A percentile compares a stretch with the other conserved stretches of the same genome.
phyloP scores from a whole-genome alignment of 2,113 vertebrate species.

The Oryzias melastigma region DNA sequence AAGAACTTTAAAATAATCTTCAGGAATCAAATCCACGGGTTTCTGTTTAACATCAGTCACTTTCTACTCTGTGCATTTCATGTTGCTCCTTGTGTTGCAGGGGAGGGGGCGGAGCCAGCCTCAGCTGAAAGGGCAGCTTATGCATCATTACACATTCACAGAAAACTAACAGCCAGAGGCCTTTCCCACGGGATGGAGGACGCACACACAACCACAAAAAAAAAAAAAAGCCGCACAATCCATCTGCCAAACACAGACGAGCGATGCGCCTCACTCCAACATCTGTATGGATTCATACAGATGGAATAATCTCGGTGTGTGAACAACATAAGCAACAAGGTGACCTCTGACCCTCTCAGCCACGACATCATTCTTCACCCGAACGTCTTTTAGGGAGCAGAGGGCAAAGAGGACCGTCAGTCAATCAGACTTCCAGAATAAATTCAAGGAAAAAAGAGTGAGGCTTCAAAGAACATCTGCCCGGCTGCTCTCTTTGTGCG shows the following conservation, averaged over 20 bases:
- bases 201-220: constrained; percentile 3
- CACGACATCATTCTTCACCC: constrained; percentile 12
- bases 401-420: constrained; percentile 6
- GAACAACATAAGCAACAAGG: constrained; percentile 18
- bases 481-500: constrained; percentile 38
- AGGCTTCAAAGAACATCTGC: constrained; percentile 45
- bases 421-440: background rate
- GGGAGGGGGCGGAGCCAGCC: constrained; percentile 8
- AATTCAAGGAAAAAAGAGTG: too few relatives aligned
- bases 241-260: constrained; percentile 34
- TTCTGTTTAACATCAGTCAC: too few relatives aligned
- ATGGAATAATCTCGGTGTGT: constrained; percentile 10
- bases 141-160: constrained; percentile 57
- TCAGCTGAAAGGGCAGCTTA: constrained; percentile 57
- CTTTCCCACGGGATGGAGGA: constrained; percentile 66
- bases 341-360: constrained; percentile 42
- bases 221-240: constrained; percentile 22
- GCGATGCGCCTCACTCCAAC: constrained; percentile 5
- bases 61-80: background rate
- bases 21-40: too few relatives aligned
- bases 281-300: constrained; percentile 45
- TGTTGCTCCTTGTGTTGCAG: constrained; percentile 13
- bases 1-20: background rate
- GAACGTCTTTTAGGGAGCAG: constrained; percentile 22
- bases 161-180: constrained; percentile 42